Conservation (phyloP, 2,888 invertebrate genomes). For the Scaptomyza tumidula region DNA sequence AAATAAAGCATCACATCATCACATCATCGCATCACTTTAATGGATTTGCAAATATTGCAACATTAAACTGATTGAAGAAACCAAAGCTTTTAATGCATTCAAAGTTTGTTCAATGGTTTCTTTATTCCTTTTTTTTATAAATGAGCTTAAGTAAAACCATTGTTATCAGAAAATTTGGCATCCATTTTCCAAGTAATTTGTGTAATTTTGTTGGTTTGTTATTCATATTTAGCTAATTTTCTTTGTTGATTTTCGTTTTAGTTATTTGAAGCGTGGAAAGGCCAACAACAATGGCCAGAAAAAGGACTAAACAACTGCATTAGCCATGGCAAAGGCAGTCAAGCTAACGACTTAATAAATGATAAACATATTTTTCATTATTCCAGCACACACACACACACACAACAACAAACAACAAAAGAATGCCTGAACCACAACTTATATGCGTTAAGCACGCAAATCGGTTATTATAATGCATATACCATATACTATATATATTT, state of each 20-base stretch:
- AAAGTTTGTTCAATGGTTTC: neutral
- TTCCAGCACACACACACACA: constrained; percentile 24
- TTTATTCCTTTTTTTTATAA: too few species aligned
- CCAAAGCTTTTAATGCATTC: neutral
- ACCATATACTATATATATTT: constrained; percentile 13
- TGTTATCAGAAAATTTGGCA: constrained; percentile 16
- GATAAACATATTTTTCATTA: constrained; percentile 66
- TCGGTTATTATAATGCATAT: constrained; percentile 77
- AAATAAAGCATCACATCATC: neutral
- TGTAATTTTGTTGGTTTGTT: constrained; percentile 13
- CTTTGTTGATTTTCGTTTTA: constrained; percentile 31
- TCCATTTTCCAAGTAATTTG: constrained; percentile 42
- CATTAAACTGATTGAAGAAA: neutral
- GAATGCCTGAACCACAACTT: constrained; percentile 41
- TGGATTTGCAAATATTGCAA: neutral
- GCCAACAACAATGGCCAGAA: constrained; percentile 26
- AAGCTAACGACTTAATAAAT: constrained; percentile 65
- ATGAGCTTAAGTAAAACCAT: neutral
- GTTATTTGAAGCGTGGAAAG: constrained; percentile 14
- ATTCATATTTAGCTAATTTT: constrained; percentile 25
- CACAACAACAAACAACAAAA: constrained; percentile 24
- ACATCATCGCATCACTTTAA: neutral
- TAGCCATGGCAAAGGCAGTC: constrained; percentile 27
- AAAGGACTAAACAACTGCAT: constrained; percentile 33
- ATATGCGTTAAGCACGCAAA: constrained; percentile 73